Evolutionary conservation across 1,140 invertebrate genomes (phyloP), one percentile per base, ranked within the genome.

Genomic region (Chironomus tepperi): DNA sequence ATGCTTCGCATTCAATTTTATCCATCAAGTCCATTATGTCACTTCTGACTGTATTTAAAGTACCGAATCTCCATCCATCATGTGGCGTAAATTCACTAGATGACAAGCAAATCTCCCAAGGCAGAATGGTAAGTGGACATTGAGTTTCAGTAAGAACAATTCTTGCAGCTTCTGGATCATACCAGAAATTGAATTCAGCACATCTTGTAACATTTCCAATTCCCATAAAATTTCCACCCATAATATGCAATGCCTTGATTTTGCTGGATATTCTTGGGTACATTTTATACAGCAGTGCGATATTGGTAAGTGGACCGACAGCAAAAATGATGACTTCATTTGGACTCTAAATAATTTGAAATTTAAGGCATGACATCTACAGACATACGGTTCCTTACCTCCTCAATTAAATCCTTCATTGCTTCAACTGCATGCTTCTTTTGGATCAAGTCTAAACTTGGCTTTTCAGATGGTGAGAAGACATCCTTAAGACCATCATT

Each of bases 401-500:
- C 76, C 47, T 81, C 78, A 21, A 84, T 84, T 73, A 89, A 77
- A 74, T 83, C 78, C 19, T 85, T 79, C 8, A 89, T 79, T n/a
- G 84, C 86, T 73, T 78, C 75, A 64, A 80, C 80, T 0, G 79
- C 81, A 76, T 82, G 78, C 75, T 80, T 74, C 1, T 75, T 43
- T 43, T 78, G 67, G 7, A 81, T 76, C 16, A 79, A 76, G 34
- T 76, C 74, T 70, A 19, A 19, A 10, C 65, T 70, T 70, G 65
- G 65, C 12, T 70, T 70, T 19, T 70, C 65, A 18, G n/a, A 7
- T 6, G 7, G 19, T 70, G 6, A 18, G 7, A 57, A 57, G 24
- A 79, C 77, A 80, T 89, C 88, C 0, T 89, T 89, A 77, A 92
- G 89, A 9, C 90, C 90, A 82, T 92, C 89, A 6, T 76, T 76